Conservation (phyloP, 2,797 vertebrate species). For the Poecilia velifera region DNA sequence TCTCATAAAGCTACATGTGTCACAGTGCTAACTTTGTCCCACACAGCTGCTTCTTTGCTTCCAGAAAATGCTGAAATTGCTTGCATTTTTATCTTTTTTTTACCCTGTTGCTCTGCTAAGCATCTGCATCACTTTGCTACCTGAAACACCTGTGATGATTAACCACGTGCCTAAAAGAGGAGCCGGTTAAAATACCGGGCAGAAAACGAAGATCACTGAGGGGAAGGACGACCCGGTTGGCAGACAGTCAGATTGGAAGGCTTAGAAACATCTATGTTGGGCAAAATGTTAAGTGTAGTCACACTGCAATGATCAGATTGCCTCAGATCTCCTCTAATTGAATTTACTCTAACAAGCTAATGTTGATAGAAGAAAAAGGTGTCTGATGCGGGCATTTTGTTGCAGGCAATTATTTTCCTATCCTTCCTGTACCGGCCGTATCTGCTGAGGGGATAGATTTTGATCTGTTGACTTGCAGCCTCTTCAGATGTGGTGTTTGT, state of each 20-base stretch:
- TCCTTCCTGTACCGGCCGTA: slow-evolving; percentile 59
- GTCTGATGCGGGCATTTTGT: slow-evolving; percentile 54
- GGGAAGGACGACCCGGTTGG: slow-evolving; percentile 9
- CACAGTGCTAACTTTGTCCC: slow-evolving; percentile 23
- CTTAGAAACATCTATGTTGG: neutral
- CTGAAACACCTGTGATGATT: slow-evolving; percentile 40
- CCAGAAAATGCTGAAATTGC: slow-evolving; percentile 15
- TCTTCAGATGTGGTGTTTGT: slow-evolving; percentile 48
- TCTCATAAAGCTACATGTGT: slow-evolving; percentile 30
- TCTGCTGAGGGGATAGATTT: slow-evolving; percentile 67
- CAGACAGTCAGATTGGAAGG: slow-evolving; percentile 6
- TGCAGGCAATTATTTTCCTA: slow-evolving; percentile 66
- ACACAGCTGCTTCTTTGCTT: slow-evolving; percentile 16
- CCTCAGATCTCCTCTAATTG: slow-evolving; percentile 44
- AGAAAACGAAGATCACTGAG: slow-evolving; percentile 5
- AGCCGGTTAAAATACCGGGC: neutral
- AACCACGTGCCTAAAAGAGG: slow-evolving; percentile 8
- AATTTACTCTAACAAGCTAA: slow-evolving; percentile 64
- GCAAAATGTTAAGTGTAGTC: slow-evolving; percentile 22
- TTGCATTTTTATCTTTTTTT: neutral
- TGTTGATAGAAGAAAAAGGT: slow-evolving; percentile 23
- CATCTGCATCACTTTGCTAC: slow-evolving; percentile 6
- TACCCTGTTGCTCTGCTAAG: slow-evolving; percentile 8
- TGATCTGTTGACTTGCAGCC: slow-evolving; percentile 61
- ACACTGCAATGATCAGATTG: slow-evolving; percentile 30